Evolutionary conservation across 2,113 vertebrate genomes (phyloP), one percentile per base, ranked within the genome.

Genomic region (Prionailurus viverrinus): DNA sequence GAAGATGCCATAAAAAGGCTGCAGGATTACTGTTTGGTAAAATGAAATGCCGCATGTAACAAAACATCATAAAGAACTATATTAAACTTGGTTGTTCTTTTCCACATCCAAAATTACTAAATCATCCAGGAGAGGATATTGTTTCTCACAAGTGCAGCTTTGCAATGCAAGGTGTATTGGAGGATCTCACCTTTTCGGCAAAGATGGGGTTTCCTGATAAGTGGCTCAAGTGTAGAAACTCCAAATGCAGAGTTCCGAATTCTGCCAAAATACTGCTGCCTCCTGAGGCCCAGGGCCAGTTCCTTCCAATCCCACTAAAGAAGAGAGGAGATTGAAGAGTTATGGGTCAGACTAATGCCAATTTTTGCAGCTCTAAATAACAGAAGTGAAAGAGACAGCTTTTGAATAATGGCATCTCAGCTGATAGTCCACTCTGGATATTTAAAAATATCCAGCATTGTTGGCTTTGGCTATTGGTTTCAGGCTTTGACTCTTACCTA

Each of bases 181-280:
- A 53, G 12, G 89, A 18, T 95, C 98, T 99, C 96, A 99, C 99
- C 99, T 99, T 99, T 98, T 99, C 99, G 58, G 99, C 99, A 98
- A 99, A 99, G 95, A 99, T 97, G 1, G 99, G 99, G 69, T 99
- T 99, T 98, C 99, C 99, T 36, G 99, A 99, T 78, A 99, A 99
- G 83, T 99, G 98, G 98, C 99, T 99, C 98, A 99, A 99, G 98
- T 99, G 99, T 94, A 99, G 98, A 81, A 99, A 99, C 97, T 99
- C 99, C 98, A 99, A 98, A 96, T 99, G 99, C 87, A 99, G 98
- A 51, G 99, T 99, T 94, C 99, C 99, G 91, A 99, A 99, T 98
- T 99, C 99, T 11, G 99, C 99, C 98, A 99, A 99, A 98, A 99
- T 99, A 97, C 99, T 99, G 99, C 99, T 99, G 98, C 99, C 99